Evolutionary conservation across 2,113 vertebrate genomes (phyloP).

Genomic region (Cavia aperea): DNA sequence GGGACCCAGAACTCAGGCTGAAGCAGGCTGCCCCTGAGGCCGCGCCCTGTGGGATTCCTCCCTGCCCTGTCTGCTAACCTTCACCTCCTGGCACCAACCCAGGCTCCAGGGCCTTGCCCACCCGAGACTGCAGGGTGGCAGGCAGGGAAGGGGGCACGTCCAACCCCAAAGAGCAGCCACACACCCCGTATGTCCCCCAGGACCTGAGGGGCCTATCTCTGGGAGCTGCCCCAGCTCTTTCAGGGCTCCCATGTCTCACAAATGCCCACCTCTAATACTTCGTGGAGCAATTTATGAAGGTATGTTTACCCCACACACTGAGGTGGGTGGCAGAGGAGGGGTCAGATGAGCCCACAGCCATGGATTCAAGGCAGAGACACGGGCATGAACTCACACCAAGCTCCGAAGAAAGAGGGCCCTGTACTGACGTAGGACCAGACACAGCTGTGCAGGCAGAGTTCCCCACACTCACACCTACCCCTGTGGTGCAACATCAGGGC

Average conservation of each 20-base stretch:
- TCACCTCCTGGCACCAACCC: not conserved
- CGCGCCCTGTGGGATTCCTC: not conserved
- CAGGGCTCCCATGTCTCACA: not conserved
- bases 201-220: not conserved
- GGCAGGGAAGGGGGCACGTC: not conserved
- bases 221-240: not conserved
- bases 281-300: no score
- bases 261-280: not conserved
- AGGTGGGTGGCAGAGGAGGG: no score
- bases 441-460: no score
- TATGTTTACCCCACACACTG: not conserved
- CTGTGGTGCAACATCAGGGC: not conserved
- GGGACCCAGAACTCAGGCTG: not conserved
- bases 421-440: fast-evolving
- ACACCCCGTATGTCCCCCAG: not conserved
- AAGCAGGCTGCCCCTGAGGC: not conserved
- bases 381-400: not conserved
- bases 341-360: not conserved
- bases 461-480: not conserved
- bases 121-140: no score
- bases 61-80: not conserved
- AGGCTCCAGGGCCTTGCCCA: not conserved
- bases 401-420: not conserved
- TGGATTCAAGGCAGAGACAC: fast-evolving
- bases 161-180: not conserved